These are phyloP conservation scores for Periophthalmus magnuspinnatus DNA, from an alignment of 2,797 vertebrate genomes.

Conservation along the genomic window DNA sequence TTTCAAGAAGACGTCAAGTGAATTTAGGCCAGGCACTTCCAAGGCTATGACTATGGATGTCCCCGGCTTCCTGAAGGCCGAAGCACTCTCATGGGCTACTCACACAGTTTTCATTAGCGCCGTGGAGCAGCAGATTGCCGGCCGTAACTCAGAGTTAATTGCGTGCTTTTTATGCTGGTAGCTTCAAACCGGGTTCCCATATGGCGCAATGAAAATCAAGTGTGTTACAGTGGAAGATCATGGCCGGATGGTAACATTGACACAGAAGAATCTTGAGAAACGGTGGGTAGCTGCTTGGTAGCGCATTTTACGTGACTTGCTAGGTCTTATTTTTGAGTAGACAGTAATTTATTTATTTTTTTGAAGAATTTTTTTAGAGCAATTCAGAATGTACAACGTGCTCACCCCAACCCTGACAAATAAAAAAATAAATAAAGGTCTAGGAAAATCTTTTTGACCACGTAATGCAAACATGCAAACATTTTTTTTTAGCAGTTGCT, in stretches of 20 bases:
- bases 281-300: neutral
- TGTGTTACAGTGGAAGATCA: constrained; percentile 32
- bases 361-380: too few species aligned
- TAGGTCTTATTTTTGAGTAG: too few species aligned
- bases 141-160: constrained; percentile 56
- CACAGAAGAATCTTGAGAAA: neutral
- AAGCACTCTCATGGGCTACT: constrained; percentile 23
- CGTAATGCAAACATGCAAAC: too few species aligned
- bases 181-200: constrained; percentile 54
- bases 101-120: constrained; percentile 37
- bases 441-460: too few species aligned
- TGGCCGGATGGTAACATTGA: constrained; percentile 9
- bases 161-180: constrained; percentile 45
- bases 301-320: too few species aligned
- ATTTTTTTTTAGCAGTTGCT: too few species aligned
- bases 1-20: constrained; percentile 64
- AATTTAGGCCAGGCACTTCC: constrained; percentile 65
- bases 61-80: constrained; percentile 14
- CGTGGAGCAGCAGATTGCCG: constrained; percentile 53
- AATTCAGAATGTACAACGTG: too few species aligned
- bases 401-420: too few species aligned
- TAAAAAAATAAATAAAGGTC: too few species aligned
- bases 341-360: too few species aligned
- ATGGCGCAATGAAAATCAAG: constrained; percentile 38
- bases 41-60: constrained; percentile 16